These are phyloP conservation scores for Cathartes aura DNA, from an alignment of 2,113 vertebrate species.

Conservation along the genomic window DNA sequence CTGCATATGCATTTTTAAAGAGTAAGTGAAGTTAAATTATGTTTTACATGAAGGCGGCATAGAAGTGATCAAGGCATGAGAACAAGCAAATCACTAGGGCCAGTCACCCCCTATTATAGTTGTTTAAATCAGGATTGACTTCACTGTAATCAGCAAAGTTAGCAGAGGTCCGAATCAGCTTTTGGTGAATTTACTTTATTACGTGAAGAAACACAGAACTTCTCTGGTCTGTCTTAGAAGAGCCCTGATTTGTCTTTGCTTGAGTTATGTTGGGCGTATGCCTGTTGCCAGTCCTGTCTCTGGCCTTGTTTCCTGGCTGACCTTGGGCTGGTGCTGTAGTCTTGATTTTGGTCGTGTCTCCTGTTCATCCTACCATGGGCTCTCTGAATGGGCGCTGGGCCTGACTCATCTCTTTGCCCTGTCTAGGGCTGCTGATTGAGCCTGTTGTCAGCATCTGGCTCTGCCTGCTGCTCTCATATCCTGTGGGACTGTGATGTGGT, in stretches of 20 bases:
- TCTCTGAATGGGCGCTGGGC: neutral
- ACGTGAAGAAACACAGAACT: neutral
- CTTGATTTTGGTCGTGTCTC: neutral
- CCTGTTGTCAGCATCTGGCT: neutral
- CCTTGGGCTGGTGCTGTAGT: neutral
- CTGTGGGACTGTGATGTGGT: neutral
- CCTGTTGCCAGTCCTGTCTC: neutral
- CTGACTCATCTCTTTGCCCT: neutral
- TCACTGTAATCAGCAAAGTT: neutral
- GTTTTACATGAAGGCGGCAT: neutral
- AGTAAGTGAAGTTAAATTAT: neutral
- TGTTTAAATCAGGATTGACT: neutral
- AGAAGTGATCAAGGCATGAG: neutral
- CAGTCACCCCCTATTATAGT: neutral
- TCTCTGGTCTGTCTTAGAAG: neutral
- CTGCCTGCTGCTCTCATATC: neutral
- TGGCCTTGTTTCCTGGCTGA: neutral
- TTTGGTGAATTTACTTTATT: neutral
- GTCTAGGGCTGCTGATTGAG: neutral
- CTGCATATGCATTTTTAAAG: neutral
- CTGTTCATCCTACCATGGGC: neutral
- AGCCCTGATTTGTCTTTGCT: neutral
- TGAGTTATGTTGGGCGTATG: neutral
- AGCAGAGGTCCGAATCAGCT: neutral
- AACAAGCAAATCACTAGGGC: neutral